A percentile compares a stretch with the other conserved stretches of the same genome.
Evolutionary conservation across 2,113 vertebrate species (phyloP).

Genomic region (Psilopogon haemacephalus): DNA sequence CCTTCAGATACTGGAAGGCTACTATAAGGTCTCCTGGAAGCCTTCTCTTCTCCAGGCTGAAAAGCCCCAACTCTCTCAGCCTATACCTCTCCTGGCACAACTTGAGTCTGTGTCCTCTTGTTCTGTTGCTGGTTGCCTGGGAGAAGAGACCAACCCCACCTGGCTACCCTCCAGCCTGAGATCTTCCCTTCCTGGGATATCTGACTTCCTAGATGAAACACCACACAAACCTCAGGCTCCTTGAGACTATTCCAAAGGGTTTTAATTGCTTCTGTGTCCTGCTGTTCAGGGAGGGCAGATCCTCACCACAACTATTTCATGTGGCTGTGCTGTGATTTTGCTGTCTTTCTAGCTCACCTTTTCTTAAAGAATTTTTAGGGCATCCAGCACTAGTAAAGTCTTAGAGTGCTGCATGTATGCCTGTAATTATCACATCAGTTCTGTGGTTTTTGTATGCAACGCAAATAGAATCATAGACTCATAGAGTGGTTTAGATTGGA

Average conservation of each 20-base stretch:
- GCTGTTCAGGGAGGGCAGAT: neutral
- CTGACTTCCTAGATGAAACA: neutral
- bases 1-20: too few relatives aligned
- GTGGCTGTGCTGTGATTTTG: rapidly evolving
- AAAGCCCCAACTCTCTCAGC: too few relatives aligned
- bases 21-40: too few relatives aligned
- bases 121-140: too few relatives aligned
- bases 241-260: neutral
- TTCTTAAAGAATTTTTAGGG: neutral
- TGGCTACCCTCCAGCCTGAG: neutral
- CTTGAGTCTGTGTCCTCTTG: too few relatives aligned
- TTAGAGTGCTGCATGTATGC: rapidly evolving
- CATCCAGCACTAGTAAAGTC: neutral
- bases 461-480: too few relatives aligned
- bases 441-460: too few relatives aligned
- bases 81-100: too few relatives aligned
- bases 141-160: too few relatives aligned
- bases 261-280: neutral
- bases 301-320: neutral
- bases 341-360: neutral
- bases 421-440: neutral
- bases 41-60: too few relatives aligned
- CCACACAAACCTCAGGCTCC: neutral
- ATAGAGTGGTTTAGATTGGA: too few relatives aligned
- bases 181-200: neutral